A percentile compares a stretch with the other conserved stretches of the same genome.
phyloP scores from a whole-genome alignment of 2,888 invertebrate genomes.

The Diplolepis rosae region DNA sequence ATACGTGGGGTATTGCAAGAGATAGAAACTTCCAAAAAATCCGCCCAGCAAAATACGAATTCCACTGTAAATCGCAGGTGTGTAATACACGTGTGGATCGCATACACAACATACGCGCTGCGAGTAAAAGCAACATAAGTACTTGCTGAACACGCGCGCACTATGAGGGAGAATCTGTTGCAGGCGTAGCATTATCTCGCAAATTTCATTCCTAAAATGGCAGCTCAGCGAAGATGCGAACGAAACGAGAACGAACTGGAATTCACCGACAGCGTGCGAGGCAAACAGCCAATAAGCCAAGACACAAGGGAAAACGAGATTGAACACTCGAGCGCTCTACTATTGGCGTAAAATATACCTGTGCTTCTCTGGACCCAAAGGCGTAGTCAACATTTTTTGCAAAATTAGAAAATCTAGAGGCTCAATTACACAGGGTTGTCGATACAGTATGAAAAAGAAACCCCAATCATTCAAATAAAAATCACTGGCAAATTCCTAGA shows the following conservation, averaged over 20 bases:
- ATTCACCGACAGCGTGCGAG: constrained; percentile 26
- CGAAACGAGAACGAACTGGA: constrained; percentile 40
- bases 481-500: no score
- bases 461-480: no score
- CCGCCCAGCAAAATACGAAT: not conserved
- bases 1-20: not conserved
- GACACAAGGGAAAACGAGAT: constrained; percentile 20
- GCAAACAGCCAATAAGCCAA: not conserved
- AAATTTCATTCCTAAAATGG: constrained; percentile 63
- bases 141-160: not conserved
- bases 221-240: constrained; percentile 38
- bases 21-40: constrained; percentile 18
- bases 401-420: not conserved
- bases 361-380: not conserved
- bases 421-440: no score
- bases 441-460: no score
- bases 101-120: not conserved
- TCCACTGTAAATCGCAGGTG: constrained; percentile 14
- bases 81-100: not conserved
- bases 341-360: constrained; percentile 14
- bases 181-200: constrained; percentile 50
- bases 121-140: not conserved
- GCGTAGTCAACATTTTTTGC: not conserved
- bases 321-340: constrained; percentile 10
- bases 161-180: constrained; percentile 40